phyloP scores from a whole-genome alignment of 2,888 invertebrate species.

The Drosophila meridionalis region DNA sequence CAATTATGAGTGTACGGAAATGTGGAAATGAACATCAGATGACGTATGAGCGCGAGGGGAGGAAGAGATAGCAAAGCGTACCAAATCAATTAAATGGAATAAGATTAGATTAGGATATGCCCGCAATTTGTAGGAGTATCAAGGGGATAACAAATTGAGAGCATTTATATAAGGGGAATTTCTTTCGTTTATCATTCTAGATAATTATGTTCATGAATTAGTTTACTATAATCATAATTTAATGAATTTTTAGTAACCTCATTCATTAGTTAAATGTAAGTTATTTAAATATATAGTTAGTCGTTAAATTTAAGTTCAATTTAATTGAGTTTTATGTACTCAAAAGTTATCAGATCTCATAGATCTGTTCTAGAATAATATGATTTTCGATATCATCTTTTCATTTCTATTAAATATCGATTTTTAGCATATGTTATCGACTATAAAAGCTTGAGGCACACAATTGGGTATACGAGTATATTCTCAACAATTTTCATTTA shows the following conservation, averaged over 20 bases:
- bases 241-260: background rate
- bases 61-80: conserved; percentile 34
- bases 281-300: background rate
- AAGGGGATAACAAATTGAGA: background rate
- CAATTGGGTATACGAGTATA: background rate
- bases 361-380: background rate
- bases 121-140: background rate
- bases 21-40: conserved; percentile 18
- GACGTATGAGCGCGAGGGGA: background rate
- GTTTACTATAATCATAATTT: background rate
- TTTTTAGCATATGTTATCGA: background rate
- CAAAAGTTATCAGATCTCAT: background rate
- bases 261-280: background rate
- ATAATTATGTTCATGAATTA: background rate
- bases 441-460: background rate
- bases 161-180: too few species aligned
- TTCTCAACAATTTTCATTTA: background rate
- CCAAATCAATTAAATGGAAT: conserved; percentile 21
- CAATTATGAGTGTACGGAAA: conserved; percentile 35
- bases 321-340: background rate
- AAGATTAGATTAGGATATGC: background rate
- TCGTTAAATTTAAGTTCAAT: background rate
- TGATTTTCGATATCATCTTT: background rate
- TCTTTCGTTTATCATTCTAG: background rate
- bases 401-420: background rate